These are phyloP conservation scores for Cryptophagus acutangulus DNA, from an alignment of 2,888 invertebrate genomes.

Conservation along the genomic window DNA sequence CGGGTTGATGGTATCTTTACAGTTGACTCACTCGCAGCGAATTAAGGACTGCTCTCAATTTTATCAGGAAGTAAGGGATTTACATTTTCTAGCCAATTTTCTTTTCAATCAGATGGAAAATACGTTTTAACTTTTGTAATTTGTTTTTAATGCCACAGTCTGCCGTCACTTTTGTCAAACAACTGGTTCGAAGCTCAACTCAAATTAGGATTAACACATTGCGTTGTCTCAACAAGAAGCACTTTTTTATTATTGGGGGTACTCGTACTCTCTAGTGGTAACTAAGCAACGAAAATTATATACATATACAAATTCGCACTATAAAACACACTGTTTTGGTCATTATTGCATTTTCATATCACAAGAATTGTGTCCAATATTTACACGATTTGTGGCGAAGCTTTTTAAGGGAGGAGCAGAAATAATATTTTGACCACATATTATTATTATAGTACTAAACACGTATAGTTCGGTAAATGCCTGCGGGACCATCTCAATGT, in stretches of 20 bases:
- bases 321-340: conserved; percentile 37
- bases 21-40: conserved; percentile 13
- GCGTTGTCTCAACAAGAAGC: no score
- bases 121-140: background rate
- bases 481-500: conserved; percentile 28
- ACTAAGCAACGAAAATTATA: background rate
- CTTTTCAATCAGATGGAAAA: background rate
- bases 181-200: no score
- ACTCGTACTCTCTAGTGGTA: background rate
- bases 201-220: no score
- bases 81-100: conserved; percentile 18
- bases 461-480: conserved; percentile 4
- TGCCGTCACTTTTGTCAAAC: no score
- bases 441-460: conserved; percentile 1
- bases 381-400: conserved; percentile 24
- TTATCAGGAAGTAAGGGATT: conserved; percentile 12
- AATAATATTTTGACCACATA: no score
- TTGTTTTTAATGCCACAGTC: no score
- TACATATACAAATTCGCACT: conserved; percentile 19
- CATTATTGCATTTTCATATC: conserved; percentile 45
- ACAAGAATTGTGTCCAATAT: conserved; percentile 35
- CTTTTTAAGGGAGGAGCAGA: conserved; percentile 7
- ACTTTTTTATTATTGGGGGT: no score
- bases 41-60: conserved; percentile 1
- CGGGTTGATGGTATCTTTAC: conserved; percentile 22